Evolutionary conservation across 1,140 invertebrate genomes (phyloP), one percentile per base, ranked within the genome.

Genomic region (Harlomillsia oculata): DNA sequence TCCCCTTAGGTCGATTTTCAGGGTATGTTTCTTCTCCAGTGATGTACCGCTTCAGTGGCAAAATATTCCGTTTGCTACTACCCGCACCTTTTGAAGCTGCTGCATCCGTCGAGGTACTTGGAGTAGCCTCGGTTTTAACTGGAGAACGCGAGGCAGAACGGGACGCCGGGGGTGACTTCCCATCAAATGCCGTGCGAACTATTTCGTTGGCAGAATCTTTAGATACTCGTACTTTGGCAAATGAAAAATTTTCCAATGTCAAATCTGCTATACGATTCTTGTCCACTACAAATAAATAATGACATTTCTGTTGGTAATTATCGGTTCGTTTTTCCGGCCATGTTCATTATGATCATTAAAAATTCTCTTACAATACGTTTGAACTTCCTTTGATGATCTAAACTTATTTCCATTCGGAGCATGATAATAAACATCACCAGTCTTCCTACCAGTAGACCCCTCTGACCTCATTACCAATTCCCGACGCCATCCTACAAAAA

Each of bases 371-470:
- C 63, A 55, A 37, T 59, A 58, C 25, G 53, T 32, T 11, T 44
- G 46, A 3, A 67, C 41, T 53, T 67, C 57, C 28, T 56, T 57
- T 20, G 45, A 50, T 5, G 65, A 67, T 30, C 63, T 25, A 16
- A 61, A 29, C 26, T 67, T 67, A n/a, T 55, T 56, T 16, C 53
- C 58, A 25, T 37, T 43, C 5, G 61, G 61, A 26, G 61, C 29
- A 8, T 44, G 32, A 43, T 67, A 67, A 41, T 59, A 61, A 2
- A 65, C 56, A 13, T 65, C 65, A 34, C 59, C 62, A 23, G 50
- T n/a, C 20, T 46, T 41, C 1, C 55, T 21, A 16, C 14, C 20
- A 14, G 46, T 20, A 9, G 50, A 14, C 5, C 26, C 13, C 16
- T 40, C 28, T 45, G 46, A 40, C 44, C 30, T 18, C 56, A 34